A percentile compares a stretch with the other conserved stretches of the same genome.
These are phyloP conservation scores for Hyla sarda DNA, from an alignment of 2,113 vertebrate species.

Conservation along the genomic window DNA sequence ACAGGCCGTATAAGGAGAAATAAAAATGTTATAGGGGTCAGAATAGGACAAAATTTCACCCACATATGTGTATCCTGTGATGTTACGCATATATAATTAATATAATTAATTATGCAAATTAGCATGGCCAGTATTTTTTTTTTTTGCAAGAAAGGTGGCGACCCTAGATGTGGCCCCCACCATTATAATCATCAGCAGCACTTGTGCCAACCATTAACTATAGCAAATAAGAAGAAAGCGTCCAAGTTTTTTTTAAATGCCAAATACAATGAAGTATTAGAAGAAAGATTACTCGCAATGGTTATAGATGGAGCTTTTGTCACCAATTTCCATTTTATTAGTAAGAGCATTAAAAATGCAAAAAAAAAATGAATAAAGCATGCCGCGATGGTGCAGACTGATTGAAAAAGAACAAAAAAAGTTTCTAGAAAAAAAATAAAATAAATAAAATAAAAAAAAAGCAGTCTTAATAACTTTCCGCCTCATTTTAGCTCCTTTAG, in stretches of 20 bases:
- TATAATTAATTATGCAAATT: no score
- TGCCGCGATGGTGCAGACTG: conserved; percentile 38
- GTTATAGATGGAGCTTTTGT: conserved; percentile 39
- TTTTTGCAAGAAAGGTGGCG: no score
- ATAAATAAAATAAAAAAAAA: conserved; percentile 3
- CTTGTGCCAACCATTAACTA: not conserved
- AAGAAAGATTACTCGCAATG: conserved; percentile 46
- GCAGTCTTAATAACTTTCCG: not conserved
- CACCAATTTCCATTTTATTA: conserved; percentile 55
- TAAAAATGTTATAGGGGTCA: no score
- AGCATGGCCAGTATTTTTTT: no score
- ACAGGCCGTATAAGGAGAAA: no score
- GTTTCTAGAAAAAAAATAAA: not conserved
- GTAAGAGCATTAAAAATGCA: conserved; percentile 50
- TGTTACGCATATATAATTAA: no score
- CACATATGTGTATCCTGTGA: no score
- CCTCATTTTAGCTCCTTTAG: conserved; percentile 3
- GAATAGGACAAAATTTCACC: no score
- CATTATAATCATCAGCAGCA: not conserved
- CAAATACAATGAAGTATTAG: conserved; percentile 1
- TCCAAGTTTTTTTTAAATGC: conserved; percentile 36
- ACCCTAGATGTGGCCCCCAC: no score
- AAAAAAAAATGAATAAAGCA: conserved; percentile 54
- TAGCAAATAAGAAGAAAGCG: not conserved
- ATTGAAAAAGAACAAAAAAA: conserved; percentile 28